Evolutionary conservation across 2,113 vertebrate species (phyloP), one percentile per base, ranked within the genome.

Genomic region (Hepsetus odoe): DNA sequence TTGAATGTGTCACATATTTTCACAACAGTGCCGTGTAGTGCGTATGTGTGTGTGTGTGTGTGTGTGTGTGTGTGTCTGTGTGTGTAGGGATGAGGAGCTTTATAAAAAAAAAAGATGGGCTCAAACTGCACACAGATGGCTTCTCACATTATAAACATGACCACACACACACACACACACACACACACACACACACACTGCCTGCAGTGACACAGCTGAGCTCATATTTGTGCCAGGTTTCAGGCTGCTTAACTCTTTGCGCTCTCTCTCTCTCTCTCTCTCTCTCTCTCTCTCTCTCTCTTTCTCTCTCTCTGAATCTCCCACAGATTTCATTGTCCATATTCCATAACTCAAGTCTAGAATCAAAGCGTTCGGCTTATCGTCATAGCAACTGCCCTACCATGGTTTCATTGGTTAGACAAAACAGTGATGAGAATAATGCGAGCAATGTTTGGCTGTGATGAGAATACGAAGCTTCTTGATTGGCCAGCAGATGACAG

Each of bases 181-280:
- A 51, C 30, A 76, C 53, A 77, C 66, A 70, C 38, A 42, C 16
- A 74, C 49, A 79, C 71, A 74, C 76, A 70, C 55, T 30, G 66
- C 61, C 82, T 67, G 75, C 49, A 80, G 82, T 77, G 82, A 64
- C 74, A 83, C 82, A 83, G 82, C 82, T 83, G 82, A 83, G 78
- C 74, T 80, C 64, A 67, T 80, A 80, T 83, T 77, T 83, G 79
- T 77, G 82, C 82, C 82, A 80, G 62, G 68, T 83, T 83, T 77
- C 51, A 61, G 68, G 74, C 74, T 74, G 66, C 77, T 83, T 83
- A 72, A 76, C 77, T 72, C 72, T 83, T 67, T 80, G 77, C 20
- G 44, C 38, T 2, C 16, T 13, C 22, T 32, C 12, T 7, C 12
- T 67, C 9, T 72, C 44, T 24, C 11, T 18, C 46, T 16, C 13